A percentile compares a stretch with the other conserved stretches of the same genome.
These are phyloP conservation scores for Agrotis segetum DNA, from an alignment of 2,888 invertebrate species.

Conservation along the genomic window DNA sequence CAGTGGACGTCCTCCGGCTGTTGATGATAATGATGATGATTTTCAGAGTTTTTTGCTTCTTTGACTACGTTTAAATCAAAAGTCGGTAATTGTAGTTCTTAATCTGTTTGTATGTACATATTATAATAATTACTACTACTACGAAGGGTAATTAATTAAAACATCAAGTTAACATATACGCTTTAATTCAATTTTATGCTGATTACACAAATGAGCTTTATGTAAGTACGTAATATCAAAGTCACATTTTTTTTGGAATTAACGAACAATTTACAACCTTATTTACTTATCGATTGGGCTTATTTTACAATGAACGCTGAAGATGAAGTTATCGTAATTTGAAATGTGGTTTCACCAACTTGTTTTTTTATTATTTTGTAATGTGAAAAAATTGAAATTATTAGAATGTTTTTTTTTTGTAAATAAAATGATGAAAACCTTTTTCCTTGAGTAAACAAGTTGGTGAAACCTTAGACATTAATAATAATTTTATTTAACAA, in stretches of 20 bases:
- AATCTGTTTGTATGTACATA: too few relatives aligned
- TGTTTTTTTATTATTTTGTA: conserved; percentile 24
- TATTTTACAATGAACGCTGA: conserved; percentile 83
- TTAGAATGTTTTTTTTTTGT: neutral
- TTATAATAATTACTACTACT: too few relatives aligned
- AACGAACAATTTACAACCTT: conserved; percentile 89
- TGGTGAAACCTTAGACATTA: conserved; percentile 52
- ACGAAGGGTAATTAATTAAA: conserved; percentile 31
- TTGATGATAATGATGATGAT: too few relatives aligned
- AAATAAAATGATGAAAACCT: conserved; percentile 7
- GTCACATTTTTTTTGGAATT: conserved; percentile 84
- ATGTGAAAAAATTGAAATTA: neutral
- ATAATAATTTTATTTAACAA: conserved; percentile 55
- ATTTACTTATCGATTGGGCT: conserved; percentile 76
- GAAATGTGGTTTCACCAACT: conserved; percentile 56
- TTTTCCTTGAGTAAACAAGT: conserved; percentile 47
- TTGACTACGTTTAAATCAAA: neutral
- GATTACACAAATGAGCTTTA: conserved; percentile 89
- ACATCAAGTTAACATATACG: conserved; percentile 81
- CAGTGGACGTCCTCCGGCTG: too few relatives aligned
- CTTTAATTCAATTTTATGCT: conserved; percentile 86
- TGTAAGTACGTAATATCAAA: conserved; percentile 83
- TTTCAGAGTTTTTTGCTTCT: neutral
- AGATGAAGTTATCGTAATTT: conserved; percentile 63
- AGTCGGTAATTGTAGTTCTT: too few relatives aligned